These are phyloP conservation scores for Thryonomys swinderianus DNA, from an alignment of 2,113 vertebrate genomes.

Conservation along the genomic window DNA sequence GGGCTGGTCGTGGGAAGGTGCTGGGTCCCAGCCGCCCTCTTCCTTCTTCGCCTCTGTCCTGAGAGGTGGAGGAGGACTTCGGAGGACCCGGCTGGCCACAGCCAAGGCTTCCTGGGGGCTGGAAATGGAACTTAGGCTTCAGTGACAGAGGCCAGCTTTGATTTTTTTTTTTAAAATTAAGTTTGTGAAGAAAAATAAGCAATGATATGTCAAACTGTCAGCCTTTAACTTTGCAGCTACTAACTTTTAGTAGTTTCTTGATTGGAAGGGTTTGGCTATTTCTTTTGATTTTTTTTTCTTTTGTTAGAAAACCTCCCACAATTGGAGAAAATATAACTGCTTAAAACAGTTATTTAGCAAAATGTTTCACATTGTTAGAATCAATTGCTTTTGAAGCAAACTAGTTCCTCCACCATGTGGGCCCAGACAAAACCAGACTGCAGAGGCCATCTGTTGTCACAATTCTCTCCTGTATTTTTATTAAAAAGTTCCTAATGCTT, in stretches of 20 bases:
- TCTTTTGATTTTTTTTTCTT: not conserved
- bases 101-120: not conserved
- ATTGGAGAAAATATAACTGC: not conserved
- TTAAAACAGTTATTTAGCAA: conserved; percentile 23
- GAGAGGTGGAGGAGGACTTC: not conserved
- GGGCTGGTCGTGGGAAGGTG: not conserved
- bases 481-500: not conserved
- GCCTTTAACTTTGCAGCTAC: not conserved
- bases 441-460: not conserved
- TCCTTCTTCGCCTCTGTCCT: not conserved
- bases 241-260: not conserved
- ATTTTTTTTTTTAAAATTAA: not conserved
- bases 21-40: not conserved
- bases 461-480: not conserved
- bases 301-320: not conserved
- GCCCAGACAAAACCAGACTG: not conserved
- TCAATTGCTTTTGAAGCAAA: not conserved
- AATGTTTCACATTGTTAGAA: conserved; percentile 34
- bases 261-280: not conserved
- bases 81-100: no score
- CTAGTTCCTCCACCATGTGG: not conserved
- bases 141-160: not conserved
- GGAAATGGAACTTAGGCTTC: not conserved
- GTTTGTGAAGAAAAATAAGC: not conserved
- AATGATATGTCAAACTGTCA: not conserved